Percentiles rank a stretch among this genome's conserved stretches.
Evolutionary conservation across 2,113 vertebrate species (phyloP).

Genomic region (Zeus faber): DNA sequence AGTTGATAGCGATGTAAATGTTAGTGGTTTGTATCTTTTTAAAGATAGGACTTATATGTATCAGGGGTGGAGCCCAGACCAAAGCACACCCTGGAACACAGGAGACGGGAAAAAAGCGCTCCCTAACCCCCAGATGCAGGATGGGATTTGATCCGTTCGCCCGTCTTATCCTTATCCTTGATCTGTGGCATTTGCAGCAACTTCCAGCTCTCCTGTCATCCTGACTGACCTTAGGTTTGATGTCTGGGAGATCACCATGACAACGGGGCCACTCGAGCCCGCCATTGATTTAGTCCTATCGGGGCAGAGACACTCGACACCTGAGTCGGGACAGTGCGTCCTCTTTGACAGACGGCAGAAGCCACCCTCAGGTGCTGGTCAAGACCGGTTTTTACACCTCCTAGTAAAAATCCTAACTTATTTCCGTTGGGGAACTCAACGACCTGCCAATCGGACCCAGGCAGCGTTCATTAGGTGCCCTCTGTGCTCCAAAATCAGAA

Average conservation of each 20-base stretch:
- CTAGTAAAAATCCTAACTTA: neutral
- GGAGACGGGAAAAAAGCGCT: neutral
- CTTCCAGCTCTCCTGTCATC: conserved; percentile 20
- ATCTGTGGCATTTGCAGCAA: no score
- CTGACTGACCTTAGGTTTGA: conserved; percentile 44
- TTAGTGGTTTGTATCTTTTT: conserved; percentile 32
- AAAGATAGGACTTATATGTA: conserved; percentile 14
- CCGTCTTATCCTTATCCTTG: no score
- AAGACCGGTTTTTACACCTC: neutral
- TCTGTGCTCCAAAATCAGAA: neutral
- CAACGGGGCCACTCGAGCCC: conserved; percentile 45
- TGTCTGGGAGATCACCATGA: conserved; percentile 45
- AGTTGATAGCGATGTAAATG: conserved; percentile 30
- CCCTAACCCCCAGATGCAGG: neutral
- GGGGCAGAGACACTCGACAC: conserved; percentile 18
- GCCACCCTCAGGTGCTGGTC: conserved; percentile 6
- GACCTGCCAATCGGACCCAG: no score
- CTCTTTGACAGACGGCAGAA: conserved; percentile 18
- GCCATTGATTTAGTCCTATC: conserved; percentile 39
- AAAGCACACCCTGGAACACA: conserved; percentile 29
- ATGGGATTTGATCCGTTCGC: no score
- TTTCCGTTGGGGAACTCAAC: neutral
- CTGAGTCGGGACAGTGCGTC: conserved; percentile 34
- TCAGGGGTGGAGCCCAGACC: conserved; percentile 28
- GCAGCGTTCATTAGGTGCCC: neutral